These are phyloP conservation scores for Drosophila formosana DNA, from an alignment of 2,888 invertebrate genomes.

Conservation along the genomic window DNA sequence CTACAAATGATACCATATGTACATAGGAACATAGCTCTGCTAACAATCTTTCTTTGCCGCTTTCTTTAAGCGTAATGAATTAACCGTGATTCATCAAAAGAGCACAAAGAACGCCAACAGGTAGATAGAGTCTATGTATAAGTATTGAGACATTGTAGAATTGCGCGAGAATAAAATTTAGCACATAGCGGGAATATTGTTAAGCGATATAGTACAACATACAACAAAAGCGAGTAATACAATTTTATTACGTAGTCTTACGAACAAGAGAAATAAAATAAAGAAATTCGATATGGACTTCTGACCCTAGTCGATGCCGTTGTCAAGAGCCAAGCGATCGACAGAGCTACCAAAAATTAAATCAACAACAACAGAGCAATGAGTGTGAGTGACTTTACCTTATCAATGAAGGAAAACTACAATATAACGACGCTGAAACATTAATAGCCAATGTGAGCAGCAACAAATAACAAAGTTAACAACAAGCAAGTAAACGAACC, in stretches of 20 bases:
- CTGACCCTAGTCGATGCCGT: conserved; percentile 58
- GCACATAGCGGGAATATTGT: conserved; percentile 50
- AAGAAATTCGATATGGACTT: conserved; percentile 71
- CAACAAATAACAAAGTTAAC: conserved; percentile 25
- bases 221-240: conserved; percentile 16
- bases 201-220: conserved; percentile 9
- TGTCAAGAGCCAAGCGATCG: conserved; percentile 59
- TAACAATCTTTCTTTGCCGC: neutral
- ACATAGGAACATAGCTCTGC: neutral
- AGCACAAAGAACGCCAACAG: conserved; percentile 28
- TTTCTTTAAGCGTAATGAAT: conserved; percentile 6
- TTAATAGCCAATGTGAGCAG: conserved; percentile 67
- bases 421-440: conserved; percentile 66
- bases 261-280: conserved; percentile 36
- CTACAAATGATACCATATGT: neutral
- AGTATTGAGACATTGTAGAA: conserved; percentile 33
- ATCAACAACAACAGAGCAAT: conserved; percentile 35
- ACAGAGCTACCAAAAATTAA: conserved; percentile 42
- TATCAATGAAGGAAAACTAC: conserved; percentile 75
- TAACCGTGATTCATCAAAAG: conserved; percentile 39
- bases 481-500: conserved; percentile 24
- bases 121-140: conserved; percentile 12
- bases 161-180: conserved; percentile 41
- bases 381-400: conserved; percentile 25
- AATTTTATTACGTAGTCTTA: conserved; percentile 58